These are phyloP conservation scores for Drosophila pruinosa DNA, from an alignment of 1,140 invertebrate species.

Conservation along the genomic window DNA sequence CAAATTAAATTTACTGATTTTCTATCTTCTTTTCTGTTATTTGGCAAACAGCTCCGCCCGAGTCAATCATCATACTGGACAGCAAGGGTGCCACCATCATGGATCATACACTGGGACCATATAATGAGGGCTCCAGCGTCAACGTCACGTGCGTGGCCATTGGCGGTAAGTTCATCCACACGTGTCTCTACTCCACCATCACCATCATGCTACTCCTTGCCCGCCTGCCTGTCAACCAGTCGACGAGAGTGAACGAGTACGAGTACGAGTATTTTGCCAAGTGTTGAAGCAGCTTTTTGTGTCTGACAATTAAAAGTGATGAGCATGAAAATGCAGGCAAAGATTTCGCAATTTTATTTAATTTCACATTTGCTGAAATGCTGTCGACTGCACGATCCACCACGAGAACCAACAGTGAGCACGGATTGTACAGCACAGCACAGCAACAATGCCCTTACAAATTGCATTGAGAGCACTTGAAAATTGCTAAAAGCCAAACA, in stretches of 20 bases:
- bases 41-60: slow-evolving; percentile 87
- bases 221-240: slow-evolving; percentile 2
- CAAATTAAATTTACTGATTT: background rate
- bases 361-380: slow-evolving; percentile 64
- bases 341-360: slow-evolving; percentile 74
- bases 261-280: slow-evolving; percentile 35
- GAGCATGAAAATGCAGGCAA: slow-evolving; percentile 61
- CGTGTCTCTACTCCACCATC: background rate
- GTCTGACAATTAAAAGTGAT: slow-evolving; percentile 80
- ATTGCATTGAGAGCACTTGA: slow-evolving; percentile 81
- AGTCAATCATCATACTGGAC: slow-evolving; percentile 89
- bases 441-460: slow-evolving; percentile 71
- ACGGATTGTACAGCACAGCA: background rate
- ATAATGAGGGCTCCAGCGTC: slow-evolving; percentile 90
- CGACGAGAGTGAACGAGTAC: too few relatives aligned
- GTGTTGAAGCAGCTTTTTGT: slow-evolving; percentile 70
- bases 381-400: slow-evolving; percentile 60
- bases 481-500: slow-evolving; percentile 82
- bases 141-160: slow-evolving; percentile 92
- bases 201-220: background rate
- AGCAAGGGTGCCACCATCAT: slow-evolving; percentile 89
- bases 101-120: slow-evolving; percentile 89
- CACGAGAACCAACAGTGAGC: slow-evolving; percentile 11
- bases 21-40: background rate
- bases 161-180: slow-evolving; percentile 87